These are phyloP conservation scores for Melitaea athalia DNA, from an alignment of 2,888 invertebrate genomes.

Conservation along the genomic window DNA sequence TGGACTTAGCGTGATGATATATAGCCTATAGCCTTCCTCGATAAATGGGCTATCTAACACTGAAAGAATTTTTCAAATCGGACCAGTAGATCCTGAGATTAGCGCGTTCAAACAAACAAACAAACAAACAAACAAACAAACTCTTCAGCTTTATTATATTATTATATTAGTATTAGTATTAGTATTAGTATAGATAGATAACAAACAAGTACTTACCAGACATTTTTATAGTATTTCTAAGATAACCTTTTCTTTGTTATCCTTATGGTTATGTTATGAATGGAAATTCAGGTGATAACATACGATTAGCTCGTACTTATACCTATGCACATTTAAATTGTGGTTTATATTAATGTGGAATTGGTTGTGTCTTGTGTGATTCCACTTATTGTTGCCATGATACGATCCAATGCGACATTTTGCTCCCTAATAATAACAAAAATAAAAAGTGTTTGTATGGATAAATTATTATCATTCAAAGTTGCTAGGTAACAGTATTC, in stretches of 20 bases:
- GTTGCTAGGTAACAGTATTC: conserved; percentile 57
- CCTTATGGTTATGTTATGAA: background rate
- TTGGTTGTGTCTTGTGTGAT: background rate
- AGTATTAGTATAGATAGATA: too few species aligned
- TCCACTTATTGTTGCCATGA: conserved; percentile 63
- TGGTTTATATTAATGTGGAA: background rate
- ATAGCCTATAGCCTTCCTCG: too few species aligned
- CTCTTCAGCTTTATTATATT: too few species aligned
- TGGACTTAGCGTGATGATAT: too few species aligned
- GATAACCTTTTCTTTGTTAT: background rate
- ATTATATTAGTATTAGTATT: too few species aligned
- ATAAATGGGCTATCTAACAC: too few species aligned
- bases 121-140: too few species aligned
- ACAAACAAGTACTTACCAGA: conserved; percentile 28
- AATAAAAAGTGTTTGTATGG: conserved; percentile 50
- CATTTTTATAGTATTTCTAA: conserved; percentile 21
- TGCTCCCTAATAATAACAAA: conserved; percentile 54
- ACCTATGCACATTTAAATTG: background rate
- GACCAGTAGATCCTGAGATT: too few species aligned
- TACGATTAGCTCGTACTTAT: background rate
- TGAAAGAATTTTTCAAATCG: too few species aligned
- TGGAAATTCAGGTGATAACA: background rate
- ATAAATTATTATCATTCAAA: conserved; percentile 47
- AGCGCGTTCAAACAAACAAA: too few species aligned
- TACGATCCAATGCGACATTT: conserved; percentile 72